Conservation (phyloP, 2,113 vertebrate species). For the Sapayoa aenigma region DNA sequence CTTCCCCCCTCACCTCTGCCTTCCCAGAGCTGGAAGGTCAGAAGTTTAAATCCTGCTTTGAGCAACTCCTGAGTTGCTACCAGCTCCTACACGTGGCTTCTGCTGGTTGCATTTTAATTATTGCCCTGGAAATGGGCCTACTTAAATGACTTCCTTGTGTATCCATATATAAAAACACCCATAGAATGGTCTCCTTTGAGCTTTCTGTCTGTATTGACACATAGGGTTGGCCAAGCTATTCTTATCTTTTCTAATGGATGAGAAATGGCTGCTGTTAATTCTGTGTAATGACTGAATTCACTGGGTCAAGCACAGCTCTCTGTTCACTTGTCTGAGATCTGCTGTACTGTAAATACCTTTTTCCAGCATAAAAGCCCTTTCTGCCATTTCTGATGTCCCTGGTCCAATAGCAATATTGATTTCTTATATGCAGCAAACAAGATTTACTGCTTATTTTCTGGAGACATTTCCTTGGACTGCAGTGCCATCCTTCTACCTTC, state of each 20-base stretch:
- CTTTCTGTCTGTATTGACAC: not conserved
- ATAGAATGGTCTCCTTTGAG: not conserved
- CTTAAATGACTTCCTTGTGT: not conserved
- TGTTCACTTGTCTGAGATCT: not conserved
- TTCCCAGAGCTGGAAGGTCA: not conserved
- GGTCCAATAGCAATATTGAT: not conserved
- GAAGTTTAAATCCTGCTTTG: not conserved
- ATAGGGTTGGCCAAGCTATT: not conserved
- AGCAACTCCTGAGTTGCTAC: not conserved
- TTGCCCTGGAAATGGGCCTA: not conserved
- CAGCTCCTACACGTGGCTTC: not conserved
- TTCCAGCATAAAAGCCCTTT: not conserved
- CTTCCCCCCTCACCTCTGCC: too few species aligned
- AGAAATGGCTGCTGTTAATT: constrained; percentile 13
- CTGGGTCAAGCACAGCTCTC: not conserved
- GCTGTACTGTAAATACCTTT: not conserved
- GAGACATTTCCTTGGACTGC: not conserved
- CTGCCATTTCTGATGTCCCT: not conserved
- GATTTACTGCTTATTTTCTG: constrained; percentile 1
- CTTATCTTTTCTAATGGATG: not conserved
- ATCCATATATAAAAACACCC: not conserved
- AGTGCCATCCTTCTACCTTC: not conserved
- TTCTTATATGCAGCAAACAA: not conserved
- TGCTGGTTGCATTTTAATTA: not conserved
- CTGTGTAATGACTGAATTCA: not conserved